Evolutionary conservation across 2,797 vertebrate genomes (phyloP), one percentile per base, ranked within the genome.

Genomic region (Neopelma chrysocephalum): DNA sequence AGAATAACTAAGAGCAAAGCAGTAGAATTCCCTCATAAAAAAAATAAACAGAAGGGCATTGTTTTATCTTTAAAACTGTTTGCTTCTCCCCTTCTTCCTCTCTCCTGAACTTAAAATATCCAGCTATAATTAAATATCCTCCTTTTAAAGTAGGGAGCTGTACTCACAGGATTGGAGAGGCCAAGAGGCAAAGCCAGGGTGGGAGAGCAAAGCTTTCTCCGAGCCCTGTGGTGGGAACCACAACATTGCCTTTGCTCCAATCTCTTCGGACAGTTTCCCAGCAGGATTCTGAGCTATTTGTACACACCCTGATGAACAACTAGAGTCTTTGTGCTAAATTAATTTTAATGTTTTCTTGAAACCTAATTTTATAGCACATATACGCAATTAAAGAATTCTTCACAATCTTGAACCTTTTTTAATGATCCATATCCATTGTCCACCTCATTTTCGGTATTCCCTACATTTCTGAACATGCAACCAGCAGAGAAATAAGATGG

Each of bases 41-140:
- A 97, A 95, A 96, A 65, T 56, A 95, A 96, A 87, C 82, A 94
- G 11, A 42, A 94, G 66, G 64, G 17, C 83, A 97, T 96, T 82
- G 29, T 96, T 97, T 88, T 29, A 4, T 79, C 62, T 90, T 95
- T 86, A 71, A 95, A 96, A 96, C 60, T 66, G 64, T 82, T 96
- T 94, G 53, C 90, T 95, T 97, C 96, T 92, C 22, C 68, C 21
- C 68, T 90, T 32, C 82, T 97, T 96, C 87, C 95, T 92, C 95
- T 90, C 94, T 96, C 94, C 81, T 61, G 87, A 93, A 89, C 94
- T 95, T 81, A 89, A 98, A 97, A 97, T 97, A 95, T 87, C 82
- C 70, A 43, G 66, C 89, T 97, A 94, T 97, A 97, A 98, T 97
- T 97, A 96, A 97, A 98, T 96, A 75, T 97, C 96, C 96, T 96